phyloP scores from a whole-genome alignment of 2,797 vertebrate genomes.

The Molothrus aeneus region DNA sequence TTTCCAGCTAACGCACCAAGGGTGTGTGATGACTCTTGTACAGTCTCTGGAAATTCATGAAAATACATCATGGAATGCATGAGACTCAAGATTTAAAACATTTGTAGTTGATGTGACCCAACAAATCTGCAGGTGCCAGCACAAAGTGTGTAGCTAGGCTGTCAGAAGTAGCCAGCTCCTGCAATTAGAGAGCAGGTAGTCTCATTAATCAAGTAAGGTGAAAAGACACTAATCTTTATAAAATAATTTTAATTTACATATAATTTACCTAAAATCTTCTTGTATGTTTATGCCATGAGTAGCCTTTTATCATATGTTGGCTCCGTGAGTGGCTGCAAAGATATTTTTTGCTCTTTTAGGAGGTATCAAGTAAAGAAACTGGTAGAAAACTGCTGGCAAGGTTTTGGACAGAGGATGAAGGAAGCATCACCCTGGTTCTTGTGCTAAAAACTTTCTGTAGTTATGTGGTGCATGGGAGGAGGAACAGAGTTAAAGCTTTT shows the following conservation, averaged over 20 bases:
- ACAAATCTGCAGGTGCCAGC: not conserved
- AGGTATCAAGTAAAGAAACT: not conserved
- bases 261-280: not conserved
- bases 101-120: not conserved
- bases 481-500: not conserved
- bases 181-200: not conserved
- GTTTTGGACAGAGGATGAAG: not conserved
- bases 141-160: not conserved
- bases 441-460: not conserved
- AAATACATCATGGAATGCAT: not conserved
- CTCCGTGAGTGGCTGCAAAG: not conserved
- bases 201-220: not conserved
- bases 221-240: not conserved
- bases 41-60: not conserved
- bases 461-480: not conserved
- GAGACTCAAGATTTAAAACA: not conserved
- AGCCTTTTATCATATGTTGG: not conserved
- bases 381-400: not conserved
- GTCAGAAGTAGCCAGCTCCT: not conserved
- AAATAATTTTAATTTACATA: not conserved
- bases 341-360: not conserved
- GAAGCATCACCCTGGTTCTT: fast-evolving
- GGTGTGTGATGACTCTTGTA: fast-evolving
- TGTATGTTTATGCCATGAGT: not conserved
- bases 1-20: not conserved